Evolutionary conservation across 2,797 vertebrate species (phyloP).

Genomic region (Sphaeramia orbicularis): DNA sequence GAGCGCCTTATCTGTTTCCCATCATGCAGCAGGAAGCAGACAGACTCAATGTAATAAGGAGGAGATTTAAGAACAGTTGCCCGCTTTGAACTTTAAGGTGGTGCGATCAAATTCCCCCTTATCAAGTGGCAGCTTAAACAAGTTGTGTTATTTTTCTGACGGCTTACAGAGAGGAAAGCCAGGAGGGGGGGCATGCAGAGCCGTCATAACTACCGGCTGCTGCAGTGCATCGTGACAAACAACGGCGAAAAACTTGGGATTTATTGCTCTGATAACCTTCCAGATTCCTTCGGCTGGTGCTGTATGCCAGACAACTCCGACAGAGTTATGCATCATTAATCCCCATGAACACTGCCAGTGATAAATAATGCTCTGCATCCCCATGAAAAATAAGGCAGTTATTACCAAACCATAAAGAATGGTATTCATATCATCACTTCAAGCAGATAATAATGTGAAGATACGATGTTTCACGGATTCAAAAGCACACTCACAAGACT

Average conservation of each 20-base stretch:
- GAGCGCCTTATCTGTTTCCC: constrained; percentile 54
- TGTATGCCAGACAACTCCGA: constrained; percentile 74
- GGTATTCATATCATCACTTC: constrained; percentile 74
- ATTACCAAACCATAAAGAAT: constrained; percentile 83
- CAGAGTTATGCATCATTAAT: constrained; percentile 85
- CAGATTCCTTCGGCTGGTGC: constrained; percentile 79
- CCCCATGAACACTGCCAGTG: constrained; percentile 74
- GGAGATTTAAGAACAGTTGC: constrained; percentile 73
- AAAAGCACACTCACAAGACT: constrained; percentile 53
- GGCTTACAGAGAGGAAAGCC: constrained; percentile 48
- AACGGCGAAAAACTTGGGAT: constrained; percentile 76
- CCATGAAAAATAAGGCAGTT: constrained; percentile 83
- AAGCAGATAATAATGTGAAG: constrained; percentile 74
- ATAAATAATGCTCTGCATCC: constrained; percentile 79
- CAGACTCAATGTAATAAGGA: constrained; percentile 60
- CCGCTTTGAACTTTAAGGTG: constrained; percentile 74
- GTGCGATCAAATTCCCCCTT: constrained; percentile 73
- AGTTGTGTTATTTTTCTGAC: constrained; percentile 70
- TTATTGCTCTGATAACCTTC: constrained; percentile 86
- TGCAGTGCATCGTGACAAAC: constrained; percentile 78
- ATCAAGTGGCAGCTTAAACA: constrained; percentile 74
- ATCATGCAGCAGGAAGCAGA: constrained; percentile 72
- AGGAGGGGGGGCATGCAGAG: constrained; percentile 39
- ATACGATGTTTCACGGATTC: constrained; percentile 73
- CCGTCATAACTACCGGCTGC: constrained; percentile 71